Conservation (phyloP, 2,888 invertebrate species). For the Yponomeuta evonymella region DNA sequence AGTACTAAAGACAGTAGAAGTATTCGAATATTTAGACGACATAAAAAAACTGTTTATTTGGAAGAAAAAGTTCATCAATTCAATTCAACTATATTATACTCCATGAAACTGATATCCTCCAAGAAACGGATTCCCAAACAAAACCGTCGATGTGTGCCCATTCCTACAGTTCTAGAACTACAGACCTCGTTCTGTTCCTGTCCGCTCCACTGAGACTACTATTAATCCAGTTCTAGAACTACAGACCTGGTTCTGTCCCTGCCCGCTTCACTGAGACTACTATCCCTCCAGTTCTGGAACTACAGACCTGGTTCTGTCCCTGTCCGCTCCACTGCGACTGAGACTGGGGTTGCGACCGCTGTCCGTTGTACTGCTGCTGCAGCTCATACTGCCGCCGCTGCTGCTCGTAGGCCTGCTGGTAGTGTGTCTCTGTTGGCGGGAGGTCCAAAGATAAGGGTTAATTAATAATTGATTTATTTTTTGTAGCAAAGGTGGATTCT, state of each 20-base stretch:
- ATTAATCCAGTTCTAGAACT: constrained; percentile 13
- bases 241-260: constrained; percentile 35
- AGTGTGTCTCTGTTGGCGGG: constrained; percentile 43
- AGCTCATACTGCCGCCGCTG: constrained; percentile 53
- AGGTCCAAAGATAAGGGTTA: too few relatives aligned
- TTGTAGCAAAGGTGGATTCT: too few relatives aligned
- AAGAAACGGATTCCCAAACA: too few relatives aligned
- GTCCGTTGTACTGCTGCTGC: constrained; percentile 60
- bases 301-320: constrained; percentile 33
- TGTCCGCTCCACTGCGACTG: constrained; percentile 40
- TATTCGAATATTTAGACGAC: too few relatives aligned
- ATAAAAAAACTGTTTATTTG: too few relatives aligned
- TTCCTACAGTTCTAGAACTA: constrained; percentile 11
- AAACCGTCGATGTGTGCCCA: too few relatives aligned
- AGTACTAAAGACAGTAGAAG: too few relatives aligned
- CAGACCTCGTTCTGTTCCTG: constrained; percentile 36
- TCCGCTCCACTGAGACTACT: constrained; percentile 39
- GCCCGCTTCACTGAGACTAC: constrained; percentile 37
- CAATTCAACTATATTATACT: too few relatives aligned
- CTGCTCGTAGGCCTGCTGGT: constrained; percentile 54
- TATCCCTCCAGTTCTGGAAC: constrained; percentile 13
- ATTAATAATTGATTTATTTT: too few relatives aligned
- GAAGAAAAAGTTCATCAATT: too few relatives aligned
- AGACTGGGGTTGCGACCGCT: constrained; percentile 37
- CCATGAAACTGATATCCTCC: too few relatives aligned